A percentile compares a stretch with the other conserved stretches of the same genome.
These are phyloP conservation scores for Danio aesculapii DNA, from an alignment of 2,797 vertebrate species.

Conservation along the genomic window DNA sequence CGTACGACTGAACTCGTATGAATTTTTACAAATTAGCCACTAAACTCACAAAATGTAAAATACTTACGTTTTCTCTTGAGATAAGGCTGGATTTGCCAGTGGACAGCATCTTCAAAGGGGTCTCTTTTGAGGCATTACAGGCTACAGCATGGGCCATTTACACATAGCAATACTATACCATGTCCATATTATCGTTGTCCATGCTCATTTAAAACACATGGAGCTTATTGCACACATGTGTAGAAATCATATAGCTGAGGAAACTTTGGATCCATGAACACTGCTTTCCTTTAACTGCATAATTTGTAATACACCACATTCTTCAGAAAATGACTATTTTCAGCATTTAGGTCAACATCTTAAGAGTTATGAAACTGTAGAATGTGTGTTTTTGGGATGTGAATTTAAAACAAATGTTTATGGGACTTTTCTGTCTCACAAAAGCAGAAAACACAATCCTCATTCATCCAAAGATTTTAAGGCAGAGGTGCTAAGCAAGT, in stretches of 20 bases:
- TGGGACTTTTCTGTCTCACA: constrained; percentile 63
- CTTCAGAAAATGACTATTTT: constrained; percentile 63
- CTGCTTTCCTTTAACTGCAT: constrained; percentile 54
- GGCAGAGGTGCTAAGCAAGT: constrained; percentile 26
- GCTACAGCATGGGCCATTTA: constrained; percentile 7
- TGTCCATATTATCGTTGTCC: constrained; percentile 54
- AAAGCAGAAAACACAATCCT: constrained; percentile 60
- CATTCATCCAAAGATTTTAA: constrained; percentile 60
- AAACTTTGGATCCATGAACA: constrained; percentile 31
- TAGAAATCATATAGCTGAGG: constrained; percentile 54
- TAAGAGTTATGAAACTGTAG: constrained; percentile 59
- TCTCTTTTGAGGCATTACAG: constrained; percentile 2
- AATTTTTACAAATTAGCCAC: no score
- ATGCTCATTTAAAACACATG: constrained; percentile 60
- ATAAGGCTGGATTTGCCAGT: neutral
- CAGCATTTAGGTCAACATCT: constrained; percentile 61
- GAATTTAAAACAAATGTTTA: constrained; percentile 63
- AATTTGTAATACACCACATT: constrained; percentile 45
- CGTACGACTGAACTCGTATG: no score
- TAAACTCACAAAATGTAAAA: no score
- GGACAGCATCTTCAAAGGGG: neutral
- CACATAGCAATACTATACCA: constrained; percentile 21
- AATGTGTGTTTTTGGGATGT: constrained; percentile 63
- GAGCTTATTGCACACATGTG: no score
- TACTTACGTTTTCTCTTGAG: no score